Conservation (phyloP, 2,888 invertebrate species). For the Nomada ferruginata region DNA sequence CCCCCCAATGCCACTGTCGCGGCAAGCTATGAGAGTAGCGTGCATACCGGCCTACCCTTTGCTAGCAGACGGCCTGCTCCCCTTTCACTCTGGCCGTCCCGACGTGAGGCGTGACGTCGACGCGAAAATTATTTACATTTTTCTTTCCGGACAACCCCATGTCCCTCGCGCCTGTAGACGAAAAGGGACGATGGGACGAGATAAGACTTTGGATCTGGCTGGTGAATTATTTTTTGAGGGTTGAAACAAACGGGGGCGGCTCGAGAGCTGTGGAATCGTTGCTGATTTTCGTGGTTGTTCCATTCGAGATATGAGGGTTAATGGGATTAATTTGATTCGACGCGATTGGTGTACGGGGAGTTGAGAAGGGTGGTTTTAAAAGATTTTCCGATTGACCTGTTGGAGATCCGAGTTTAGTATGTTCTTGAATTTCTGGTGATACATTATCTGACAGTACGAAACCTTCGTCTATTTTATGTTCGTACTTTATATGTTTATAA, state of each 20-base stretch:
- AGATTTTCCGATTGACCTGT: no score
- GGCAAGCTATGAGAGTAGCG: conserved; percentile 44
- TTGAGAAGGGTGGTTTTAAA: no score
- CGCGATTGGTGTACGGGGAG: no score
- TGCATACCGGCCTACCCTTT: conserved; percentile 59
- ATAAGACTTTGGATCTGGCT: background rate
- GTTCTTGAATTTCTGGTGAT: no score
- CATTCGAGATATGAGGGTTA: no score
- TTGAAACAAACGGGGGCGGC: background rate
- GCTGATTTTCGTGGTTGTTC: no score
- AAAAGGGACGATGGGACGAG: conserved; percentile 1
- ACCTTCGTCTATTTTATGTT: no score
- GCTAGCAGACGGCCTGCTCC: conserved; percentile 52
- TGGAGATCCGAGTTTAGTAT: no score
- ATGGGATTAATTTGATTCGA: no score
- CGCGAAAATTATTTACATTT: conserved; percentile 62
- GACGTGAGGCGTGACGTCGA: conserved; percentile 40
- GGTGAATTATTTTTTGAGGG: background rate
- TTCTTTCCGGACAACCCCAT: conserved; percentile 35
- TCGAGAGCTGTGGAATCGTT: background rate
- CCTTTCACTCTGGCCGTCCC: conserved; percentile 28
- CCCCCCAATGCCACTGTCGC: conserved; percentile 20
- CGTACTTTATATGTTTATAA: no score
- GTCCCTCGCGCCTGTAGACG: conserved; percentile 13
- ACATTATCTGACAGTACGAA: no score